Evolutionary conservation across 2,797 vertebrate genomes (phyloP), one percentile per base, ranked within the genome.

Genomic region (Acanthurus lineatus): DNA sequence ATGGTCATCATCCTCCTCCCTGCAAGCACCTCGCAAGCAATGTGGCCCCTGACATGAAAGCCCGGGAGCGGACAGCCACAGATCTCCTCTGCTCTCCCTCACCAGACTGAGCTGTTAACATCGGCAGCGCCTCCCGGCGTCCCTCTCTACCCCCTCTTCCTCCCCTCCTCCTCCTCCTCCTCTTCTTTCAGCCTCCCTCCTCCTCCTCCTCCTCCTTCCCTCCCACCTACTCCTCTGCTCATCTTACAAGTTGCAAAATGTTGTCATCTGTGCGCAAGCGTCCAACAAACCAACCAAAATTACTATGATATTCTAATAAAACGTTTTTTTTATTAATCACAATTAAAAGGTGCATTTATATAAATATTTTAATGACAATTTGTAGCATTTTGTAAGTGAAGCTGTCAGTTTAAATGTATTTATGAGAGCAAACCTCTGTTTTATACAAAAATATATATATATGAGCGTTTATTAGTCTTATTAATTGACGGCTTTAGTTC

Each of bases 1-100:
- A 97, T 97, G 94, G 96, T 93, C 96, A 97, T 96, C 97, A 96
- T 97, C 95, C 84, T 94, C 77, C 93, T 95, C 79, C 93, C 94
- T 71, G 93, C 94, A 42, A 64, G 89, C 94, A 88, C 93, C 95
- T 94, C 88, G 93, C 94, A 77, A 91, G 94, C 91, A 82, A 83
- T 92, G 91, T 93, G 79, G 93, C 84, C 91, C 91, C 86, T 90
- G 88, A 87, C 91, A 92, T 92, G 82, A 81, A 87, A 76, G 69
- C 64, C 74, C 56, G 66, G 75, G 62, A 70, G 71, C 83, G 82
- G 82, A 86, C 77, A 76, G 76, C 85, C 5, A 53, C 76, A 42
- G 73, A 83, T 79, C 87, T 91, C 83, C 89, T 85, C 77, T 82
- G 76, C 79, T 77, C 92, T 93, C 94, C 94, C 89, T 68, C 89